Percentiles rank a stretch among this genome's conserved stretches.
These are phyloP conservation scores for Drosophila seclusa DNA, from an alignment of 2,888 invertebrate genomes.

Conservation along the genomic window DNA sequence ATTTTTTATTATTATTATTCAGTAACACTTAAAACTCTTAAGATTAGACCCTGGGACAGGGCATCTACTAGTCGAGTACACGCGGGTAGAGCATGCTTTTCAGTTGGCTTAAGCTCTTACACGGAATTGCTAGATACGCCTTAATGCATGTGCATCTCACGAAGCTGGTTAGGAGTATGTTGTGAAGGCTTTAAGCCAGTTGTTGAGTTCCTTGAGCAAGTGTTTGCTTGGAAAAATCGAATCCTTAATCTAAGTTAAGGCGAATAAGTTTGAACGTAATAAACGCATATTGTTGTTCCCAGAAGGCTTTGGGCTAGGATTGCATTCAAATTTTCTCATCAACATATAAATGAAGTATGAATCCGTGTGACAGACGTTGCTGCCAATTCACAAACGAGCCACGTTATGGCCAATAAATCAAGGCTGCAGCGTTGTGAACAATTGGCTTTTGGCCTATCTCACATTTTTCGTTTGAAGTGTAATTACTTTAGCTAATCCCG, in stretches of 20 bases:
- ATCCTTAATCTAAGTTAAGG: constrained; percentile 22
- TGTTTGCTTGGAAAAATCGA: constrained; percentile 4
- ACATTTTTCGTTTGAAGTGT: constrained; percentile 58
- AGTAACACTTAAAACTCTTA: not conserved
- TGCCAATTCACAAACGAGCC: constrained; percentile 32
- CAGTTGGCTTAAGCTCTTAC: not conserved
- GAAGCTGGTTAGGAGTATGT: constrained; percentile 19
- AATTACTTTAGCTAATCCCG: constrained; percentile 68
- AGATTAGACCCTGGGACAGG: not conserved
- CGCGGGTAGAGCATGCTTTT: not conserved
- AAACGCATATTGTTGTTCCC: constrained; percentile 53
- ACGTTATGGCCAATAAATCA: constrained; percentile 28
- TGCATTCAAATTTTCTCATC: constrained; percentile 80
- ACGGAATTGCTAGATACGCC: not conserved
- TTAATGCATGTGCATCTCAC: constrained; percentile 15
- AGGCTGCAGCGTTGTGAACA: constrained; percentile 8
- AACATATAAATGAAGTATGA: constrained; percentile 75
- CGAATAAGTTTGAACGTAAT: constrained; percentile 21
- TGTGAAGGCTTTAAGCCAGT: constrained; percentile 26
- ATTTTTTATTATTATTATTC: not conserved
- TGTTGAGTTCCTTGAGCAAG: constrained; percentile 5
- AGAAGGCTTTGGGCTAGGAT: constrained; percentile 59
- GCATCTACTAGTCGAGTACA: not conserved
- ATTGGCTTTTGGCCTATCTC: constrained; percentile 4
- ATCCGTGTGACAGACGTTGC: constrained; percentile 29